Percentiles rank a stretch among this genome's conserved stretches.
These are phyloP conservation scores for Protobothrops mucrosquamatus DNA, from an alignment of 2,113 vertebrate genomes.

Conservation along the genomic window DNA sequence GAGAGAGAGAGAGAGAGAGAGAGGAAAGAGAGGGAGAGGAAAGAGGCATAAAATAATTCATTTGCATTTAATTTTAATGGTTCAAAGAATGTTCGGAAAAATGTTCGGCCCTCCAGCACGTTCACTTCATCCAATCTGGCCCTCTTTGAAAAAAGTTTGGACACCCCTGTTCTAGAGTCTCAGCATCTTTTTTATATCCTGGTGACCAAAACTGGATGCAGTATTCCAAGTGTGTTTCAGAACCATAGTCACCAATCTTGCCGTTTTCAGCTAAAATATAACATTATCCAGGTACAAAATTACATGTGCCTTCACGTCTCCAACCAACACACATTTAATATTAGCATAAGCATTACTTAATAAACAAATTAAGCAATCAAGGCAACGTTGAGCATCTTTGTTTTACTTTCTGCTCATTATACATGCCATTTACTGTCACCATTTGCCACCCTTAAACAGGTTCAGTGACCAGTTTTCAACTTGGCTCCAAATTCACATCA, in stretches of 20 bases:
- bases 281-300: background rate
- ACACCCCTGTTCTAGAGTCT: too few relatives aligned
- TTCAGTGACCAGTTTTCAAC: background rate
- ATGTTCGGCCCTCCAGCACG: too few relatives aligned
- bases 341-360: background rate
- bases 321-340: background rate
- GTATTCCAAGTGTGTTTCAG: background rate
- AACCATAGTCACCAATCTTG: background rate
- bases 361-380: background rate
- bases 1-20: too few relatives aligned
- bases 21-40: too few relatives aligned
- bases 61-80: too few relatives aligned
- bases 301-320: background rate
- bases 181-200: too few relatives aligned
- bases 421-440: background rate
- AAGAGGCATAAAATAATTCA: too few relatives aligned
- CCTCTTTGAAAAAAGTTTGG: too few relatives aligned
- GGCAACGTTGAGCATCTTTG: background rate
- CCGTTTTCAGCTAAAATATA: background rate
- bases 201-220: too few relatives aligned
- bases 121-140: too few relatives aligned
- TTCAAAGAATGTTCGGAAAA: too few relatives aligned
- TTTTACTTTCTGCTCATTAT: background rate
- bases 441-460: background rate
- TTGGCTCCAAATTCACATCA: background rate